phyloP scores from a whole-genome alignment of 2,888 invertebrate genomes.

The Agrotis exclamationis region DNA sequence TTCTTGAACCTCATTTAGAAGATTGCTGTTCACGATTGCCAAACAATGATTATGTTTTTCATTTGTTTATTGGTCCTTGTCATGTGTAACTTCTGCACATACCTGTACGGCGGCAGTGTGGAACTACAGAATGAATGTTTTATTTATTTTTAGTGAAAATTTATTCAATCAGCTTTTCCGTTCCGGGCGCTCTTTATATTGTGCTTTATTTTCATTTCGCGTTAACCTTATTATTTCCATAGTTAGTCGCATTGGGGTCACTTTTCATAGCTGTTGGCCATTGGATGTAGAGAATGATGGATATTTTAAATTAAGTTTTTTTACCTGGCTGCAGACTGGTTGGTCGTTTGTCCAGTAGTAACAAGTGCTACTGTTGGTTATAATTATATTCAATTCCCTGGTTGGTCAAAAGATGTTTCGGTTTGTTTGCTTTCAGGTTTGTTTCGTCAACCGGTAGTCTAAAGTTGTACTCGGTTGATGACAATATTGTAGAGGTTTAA shows the following conservation, averaged over 20 bases:
- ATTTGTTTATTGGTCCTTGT: not conserved
- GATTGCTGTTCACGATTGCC: too few relatives aligned
- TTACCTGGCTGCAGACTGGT: too few relatives aligned
- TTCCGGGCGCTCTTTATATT: constrained; percentile 21
- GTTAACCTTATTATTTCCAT: constrained; percentile 37
- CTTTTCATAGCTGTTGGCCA: not conserved
- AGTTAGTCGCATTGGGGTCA: not conserved
- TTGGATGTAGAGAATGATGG: not conserved
- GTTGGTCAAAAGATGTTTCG: too few relatives aligned
- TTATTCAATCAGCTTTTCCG: constrained; percentile 58
- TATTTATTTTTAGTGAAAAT: constrained; percentile 56
- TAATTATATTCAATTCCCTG: too few relatives aligned
- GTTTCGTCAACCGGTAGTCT: too few relatives aligned
- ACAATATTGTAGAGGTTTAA: too few relatives aligned
- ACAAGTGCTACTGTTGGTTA: too few relatives aligned
- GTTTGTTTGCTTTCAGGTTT: too few relatives aligned
- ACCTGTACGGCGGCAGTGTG: not conserved
- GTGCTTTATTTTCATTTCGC: constrained; percentile 28
- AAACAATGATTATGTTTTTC: not conserved
- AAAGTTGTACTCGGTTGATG: too few relatives aligned
- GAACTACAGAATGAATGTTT: constrained; percentile 28
- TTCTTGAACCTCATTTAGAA: not conserved
- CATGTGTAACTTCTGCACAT: not conserved
- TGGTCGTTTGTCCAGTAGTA: too few relatives aligned
- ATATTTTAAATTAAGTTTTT: not conserved